A percentile compares a stretch with the other conserved stretches of the same genome.
Conservation (phyloP, 2,888 invertebrate species). For the Drosophila prolongata region DNA sequence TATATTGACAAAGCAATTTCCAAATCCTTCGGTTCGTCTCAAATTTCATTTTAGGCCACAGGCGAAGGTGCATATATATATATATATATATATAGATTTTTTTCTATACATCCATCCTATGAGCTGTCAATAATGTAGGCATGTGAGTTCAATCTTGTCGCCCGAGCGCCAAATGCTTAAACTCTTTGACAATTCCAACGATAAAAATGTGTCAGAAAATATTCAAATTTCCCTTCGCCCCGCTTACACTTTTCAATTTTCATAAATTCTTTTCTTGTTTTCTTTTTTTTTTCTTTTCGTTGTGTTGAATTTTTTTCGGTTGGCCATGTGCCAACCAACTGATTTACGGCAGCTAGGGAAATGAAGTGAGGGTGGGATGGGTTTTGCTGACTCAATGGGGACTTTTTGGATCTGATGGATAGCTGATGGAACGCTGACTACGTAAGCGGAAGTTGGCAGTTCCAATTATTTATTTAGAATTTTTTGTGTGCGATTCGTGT, state of each 20-base stretch:
- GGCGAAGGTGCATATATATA: constrained; percentile 17
- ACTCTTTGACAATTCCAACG: constrained; percentile 76
- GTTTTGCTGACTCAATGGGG: constrained; percentile 60
- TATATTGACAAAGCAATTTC: constrained; percentile 45
- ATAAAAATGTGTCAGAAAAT: constrained; percentile 79
- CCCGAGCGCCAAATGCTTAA: constrained; percentile 54
- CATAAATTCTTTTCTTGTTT: constrained; percentile 56
- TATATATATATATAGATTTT: constrained; percentile 7
- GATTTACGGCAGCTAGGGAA: constrained; percentile 72
- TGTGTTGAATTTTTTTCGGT: constrained; percentile 1
- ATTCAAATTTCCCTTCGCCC: constrained; percentile 56
- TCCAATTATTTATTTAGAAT: constrained; percentile 76
- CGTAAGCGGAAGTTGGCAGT: constrained; percentile 68
- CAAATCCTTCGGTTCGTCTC: constrained; percentile 27
- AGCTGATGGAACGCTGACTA: constrained; percentile 60
- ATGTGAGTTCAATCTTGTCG: constrained; percentile 39
- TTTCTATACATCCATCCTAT: constrained; percentile 50
- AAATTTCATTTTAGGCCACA: constrained; percentile 24
- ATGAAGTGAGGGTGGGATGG: constrained; percentile 21
- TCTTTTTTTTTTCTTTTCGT: constrained; percentile 6
- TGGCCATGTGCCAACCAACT: constrained; percentile 71
- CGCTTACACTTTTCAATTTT: constrained; percentile 75
- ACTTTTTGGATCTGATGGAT: constrained; percentile 68
- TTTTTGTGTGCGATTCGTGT: constrained; percentile 1
- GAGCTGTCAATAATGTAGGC: constrained; percentile 72